A percentile compares a stretch with the other conserved stretches of the same genome.
Evolutionary conservation across 2,888 invertebrate species (phyloP).

Genomic region (Morinoia aosen): DNA sequence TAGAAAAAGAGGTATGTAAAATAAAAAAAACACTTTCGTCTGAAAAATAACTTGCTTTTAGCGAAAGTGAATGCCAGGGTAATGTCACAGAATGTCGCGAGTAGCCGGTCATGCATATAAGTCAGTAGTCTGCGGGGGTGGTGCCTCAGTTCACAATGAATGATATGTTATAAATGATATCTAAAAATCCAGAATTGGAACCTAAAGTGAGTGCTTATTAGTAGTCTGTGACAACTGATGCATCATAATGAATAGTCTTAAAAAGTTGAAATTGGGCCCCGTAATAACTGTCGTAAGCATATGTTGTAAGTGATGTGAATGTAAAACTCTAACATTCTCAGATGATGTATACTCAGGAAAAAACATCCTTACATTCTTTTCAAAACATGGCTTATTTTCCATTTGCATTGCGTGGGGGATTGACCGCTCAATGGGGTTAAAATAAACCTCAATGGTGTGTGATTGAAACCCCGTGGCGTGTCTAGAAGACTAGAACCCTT

Average conservation of each 20-base stretch:
- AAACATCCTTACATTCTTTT: neutral
- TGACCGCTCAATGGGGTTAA: constrained; percentile 20
- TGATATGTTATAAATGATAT: neutral
- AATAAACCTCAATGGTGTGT: neutral
- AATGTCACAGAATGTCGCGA: too few species aligned
- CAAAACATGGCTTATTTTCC: neutral
- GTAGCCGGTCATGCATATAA: neutral
- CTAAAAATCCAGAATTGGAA: too few species aligned
- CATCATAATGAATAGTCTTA: neutral
- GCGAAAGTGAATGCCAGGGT: neutral
- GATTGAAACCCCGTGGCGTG: constrained; percentile 5
- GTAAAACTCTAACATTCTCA: neutral
- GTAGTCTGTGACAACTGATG: neutral
- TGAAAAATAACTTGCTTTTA: too few species aligned
- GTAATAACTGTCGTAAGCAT: neutral
- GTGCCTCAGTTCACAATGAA: neutral
- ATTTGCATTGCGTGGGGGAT: neutral
- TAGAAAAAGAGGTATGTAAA: neutral
- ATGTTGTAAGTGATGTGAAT: neutral
- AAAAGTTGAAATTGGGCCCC: neutral
- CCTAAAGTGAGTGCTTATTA: neutral
- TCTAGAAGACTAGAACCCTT: neutral
- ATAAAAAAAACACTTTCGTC: too few species aligned
- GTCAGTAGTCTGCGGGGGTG: neutral
- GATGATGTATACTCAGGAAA: neutral